Base-by-base conservation (phyloP, 2,888 invertebrate species). In the Lypha dubia region DNA sequence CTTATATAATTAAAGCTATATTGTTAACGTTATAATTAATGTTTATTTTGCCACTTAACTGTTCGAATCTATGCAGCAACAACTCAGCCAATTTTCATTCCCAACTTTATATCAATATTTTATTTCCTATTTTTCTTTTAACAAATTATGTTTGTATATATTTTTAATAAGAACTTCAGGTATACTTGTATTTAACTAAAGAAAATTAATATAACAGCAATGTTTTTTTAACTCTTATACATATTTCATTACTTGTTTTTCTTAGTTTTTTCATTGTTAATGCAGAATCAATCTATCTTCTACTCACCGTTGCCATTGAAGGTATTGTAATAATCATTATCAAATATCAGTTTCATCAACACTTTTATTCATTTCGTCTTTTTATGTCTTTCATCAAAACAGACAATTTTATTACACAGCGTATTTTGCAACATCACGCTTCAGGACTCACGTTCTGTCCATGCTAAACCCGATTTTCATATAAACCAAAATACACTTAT, bases 301-400 rank as follows among this genome's bases (percentile, higher is more conserved):
- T 15, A 51, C 58, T 60, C n/a, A 11, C n/a, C n/a, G 4, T 62
- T 5, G 20, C 24, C 65, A 68, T 58, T 71, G 44, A 20, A 35
- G 38, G 32, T 65, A 38, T 62, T n/a, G 38, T 24, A 67, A 71
- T 63, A 56, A 41, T 58, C 28, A n/a, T 41, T 58, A 65, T 24
- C 74, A 51, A 51, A 3, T 70, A 75, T 49, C 75, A 79, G 51
- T 65, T 15, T 80, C 56, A 71, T 70, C 65, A 77, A 44, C 44
- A 44, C 44, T 44, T 44, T 6, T 70, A 38, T 62, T 58, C 35
- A 38, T 70, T 79, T 86, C 86, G 85, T 88, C 88, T 86, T 87
- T 88, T 89, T 15, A 24, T 49, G 28, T 63, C 38, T 32, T 84
- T 8, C 41, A 20, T 60, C 49, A 22, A 65, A 75, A 65, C 58